phyloP scores from a whole-genome alignment of 2,888 invertebrate species.

The Electrophaes corylata region DNA sequence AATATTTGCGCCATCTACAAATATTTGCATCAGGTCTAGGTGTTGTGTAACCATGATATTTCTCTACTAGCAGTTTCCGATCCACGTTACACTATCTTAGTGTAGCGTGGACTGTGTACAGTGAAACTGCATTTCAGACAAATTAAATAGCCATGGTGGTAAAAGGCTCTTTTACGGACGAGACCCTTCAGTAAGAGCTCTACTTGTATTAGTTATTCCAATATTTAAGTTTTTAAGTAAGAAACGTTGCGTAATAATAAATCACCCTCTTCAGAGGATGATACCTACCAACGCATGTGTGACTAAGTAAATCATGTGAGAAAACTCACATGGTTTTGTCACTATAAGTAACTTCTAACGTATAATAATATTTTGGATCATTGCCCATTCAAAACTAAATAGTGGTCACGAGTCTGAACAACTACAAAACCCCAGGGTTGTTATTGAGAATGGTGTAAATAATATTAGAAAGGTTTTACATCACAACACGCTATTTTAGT shows the following conservation, averaged over 20 bases:
- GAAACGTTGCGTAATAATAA: neutral
- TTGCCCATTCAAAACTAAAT: slow-evolving; percentile 28
- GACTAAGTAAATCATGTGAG: slow-evolving; percentile 1
- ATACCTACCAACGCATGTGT: neutral
- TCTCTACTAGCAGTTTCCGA: no score
- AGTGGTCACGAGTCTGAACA: slow-evolving; percentile 27
- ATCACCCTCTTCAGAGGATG: neutral
- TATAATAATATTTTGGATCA: slow-evolving; percentile 31
- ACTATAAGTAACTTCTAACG: slow-evolving; percentile 10
- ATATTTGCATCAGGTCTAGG: no score
- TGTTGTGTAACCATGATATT: no score
- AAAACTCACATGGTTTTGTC: slow-evolving; percentile 37
- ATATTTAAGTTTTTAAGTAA: no score
- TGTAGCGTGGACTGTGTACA: no score
- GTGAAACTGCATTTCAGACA: no score
- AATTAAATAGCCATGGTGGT: no score
- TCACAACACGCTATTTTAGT: neutral
- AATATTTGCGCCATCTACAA: no score
- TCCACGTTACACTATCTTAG: no score
- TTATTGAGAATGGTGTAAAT: slow-evolving; percentile 3
- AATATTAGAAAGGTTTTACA: neutral
- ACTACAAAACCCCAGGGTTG: neutral
- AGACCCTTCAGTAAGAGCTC: no score
- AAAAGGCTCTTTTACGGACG: no score
- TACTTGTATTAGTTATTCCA: no score